phyloP scores from a whole-genome alignment of 2,888 invertebrate genomes.

The Hedya salicella region DNA sequence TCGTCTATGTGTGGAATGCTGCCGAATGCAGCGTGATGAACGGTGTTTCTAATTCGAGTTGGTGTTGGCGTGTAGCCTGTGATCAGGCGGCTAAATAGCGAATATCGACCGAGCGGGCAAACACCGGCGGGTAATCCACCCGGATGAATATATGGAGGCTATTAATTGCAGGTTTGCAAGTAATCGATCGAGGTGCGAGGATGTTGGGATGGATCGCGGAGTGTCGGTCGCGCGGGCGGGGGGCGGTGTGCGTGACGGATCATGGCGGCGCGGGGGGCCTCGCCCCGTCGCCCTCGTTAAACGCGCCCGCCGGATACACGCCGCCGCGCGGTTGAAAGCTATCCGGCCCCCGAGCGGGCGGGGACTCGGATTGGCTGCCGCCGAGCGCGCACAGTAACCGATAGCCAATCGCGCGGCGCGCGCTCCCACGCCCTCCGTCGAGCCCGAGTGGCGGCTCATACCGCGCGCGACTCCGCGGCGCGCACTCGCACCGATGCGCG shows the following conservation, averaged over 20 bases:
- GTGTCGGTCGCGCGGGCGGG: conserved; percentile 51
- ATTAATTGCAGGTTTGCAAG: conserved; percentile 83
- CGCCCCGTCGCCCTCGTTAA: conserved; percentile 80
- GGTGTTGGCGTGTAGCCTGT: conserved; percentile 31
- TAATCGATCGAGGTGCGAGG: conserved; percentile 72
- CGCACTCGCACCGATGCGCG: conserved; percentile 84
- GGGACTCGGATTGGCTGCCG: conserved; percentile 76
- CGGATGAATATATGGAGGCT: conserved; percentile 78
- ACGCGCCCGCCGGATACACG: conserved; percentile 80
- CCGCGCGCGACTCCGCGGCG: conserved; percentile 77
- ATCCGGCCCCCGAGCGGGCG: conserved; percentile 76
- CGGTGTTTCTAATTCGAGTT: conserved; percentile 35
- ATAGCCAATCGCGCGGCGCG: conserved; percentile 73
- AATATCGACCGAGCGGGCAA: conserved; percentile 54
- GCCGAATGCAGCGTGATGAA: conserved; percentile 6
- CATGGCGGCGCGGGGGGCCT: conserved; percentile 81
- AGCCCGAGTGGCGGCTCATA: conserved; percentile 60
- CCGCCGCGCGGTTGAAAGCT: conserved; percentile 77
- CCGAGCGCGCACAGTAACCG: conserved; percentile 71
- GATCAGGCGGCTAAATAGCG: conserved; percentile 40
- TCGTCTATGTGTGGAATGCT: not conserved
- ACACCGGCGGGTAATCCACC: conserved; percentile 72
- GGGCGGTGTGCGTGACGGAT: conserved; percentile 80
- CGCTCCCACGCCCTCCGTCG: conserved; percentile 47
- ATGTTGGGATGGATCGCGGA: conserved; percentile 44